Conservation (phyloP, 2,888 invertebrate genomes). For the Drosophila kambysellisi region DNA sequence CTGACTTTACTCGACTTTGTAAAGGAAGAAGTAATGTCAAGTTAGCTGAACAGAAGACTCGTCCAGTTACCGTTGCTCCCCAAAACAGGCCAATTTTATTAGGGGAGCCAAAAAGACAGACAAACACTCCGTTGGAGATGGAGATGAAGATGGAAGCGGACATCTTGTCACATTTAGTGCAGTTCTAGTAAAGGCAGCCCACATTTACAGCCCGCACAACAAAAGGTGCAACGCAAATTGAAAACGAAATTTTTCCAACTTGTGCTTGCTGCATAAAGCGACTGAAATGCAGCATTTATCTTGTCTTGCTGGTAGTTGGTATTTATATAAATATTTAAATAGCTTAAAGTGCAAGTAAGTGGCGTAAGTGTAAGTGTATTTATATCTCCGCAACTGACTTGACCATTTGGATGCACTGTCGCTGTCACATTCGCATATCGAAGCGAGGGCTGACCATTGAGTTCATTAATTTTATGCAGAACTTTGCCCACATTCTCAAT, state of each 20-base stretch:
- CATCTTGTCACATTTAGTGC: constrained; percentile 61
- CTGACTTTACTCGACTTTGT: constrained; percentile 31
- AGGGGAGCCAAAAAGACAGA: constrained; percentile 6
- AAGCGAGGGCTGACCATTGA: constrained; percentile 15
- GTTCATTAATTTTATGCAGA: constrained; percentile 53
- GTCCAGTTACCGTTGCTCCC: constrained; percentile 5
- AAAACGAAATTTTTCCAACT: constrained; percentile 58
- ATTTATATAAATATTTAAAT: constrained; percentile 61
- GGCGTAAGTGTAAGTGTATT: constrained; percentile 4
- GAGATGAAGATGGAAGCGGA: constrained; percentile 22
- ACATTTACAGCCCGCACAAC: constrained; percentile 13
- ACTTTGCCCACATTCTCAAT: constrained; percentile 11
- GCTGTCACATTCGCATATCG: constrained; percentile 10
- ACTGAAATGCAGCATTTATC: constrained; percentile 40
- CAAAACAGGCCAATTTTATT: constrained; percentile 28
- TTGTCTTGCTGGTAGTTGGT: constrained; percentile 2
- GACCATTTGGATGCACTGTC: constrained; percentile 3
- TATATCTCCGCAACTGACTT: constrained; percentile 6
- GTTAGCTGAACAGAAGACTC: constrained; percentile 23
- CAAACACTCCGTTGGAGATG: constrained; percentile 3
- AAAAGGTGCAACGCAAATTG: constrained; percentile 62
- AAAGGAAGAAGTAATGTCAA: constrained; percentile 37
- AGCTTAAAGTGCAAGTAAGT: constrained; percentile 42
- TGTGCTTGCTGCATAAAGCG: constrained; percentile 3
- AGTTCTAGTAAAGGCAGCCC: constrained; percentile 35